Conservation (phyloP, 2,797 vertebrate species). For the Hemibagrus guttatus region DNA sequence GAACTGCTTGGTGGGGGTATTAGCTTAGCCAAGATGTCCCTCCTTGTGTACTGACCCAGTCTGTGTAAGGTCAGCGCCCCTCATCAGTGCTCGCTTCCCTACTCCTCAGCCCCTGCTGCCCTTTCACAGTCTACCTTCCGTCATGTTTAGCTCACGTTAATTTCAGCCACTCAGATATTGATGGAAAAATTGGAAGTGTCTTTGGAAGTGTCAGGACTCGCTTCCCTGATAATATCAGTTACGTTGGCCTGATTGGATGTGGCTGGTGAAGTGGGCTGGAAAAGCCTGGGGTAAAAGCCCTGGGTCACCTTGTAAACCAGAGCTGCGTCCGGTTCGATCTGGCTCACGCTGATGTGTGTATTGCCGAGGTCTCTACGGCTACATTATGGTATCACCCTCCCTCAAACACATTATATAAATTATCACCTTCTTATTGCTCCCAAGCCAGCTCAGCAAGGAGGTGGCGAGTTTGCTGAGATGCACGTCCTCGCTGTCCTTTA, state of each 20-base stretch:
- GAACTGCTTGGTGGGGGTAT: constrained; percentile 49
- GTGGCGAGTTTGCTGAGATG: constrained; percentile 46
- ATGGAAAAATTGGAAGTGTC: constrained; percentile 61
- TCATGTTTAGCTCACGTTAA: constrained; percentile 50
- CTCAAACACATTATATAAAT: constrained; percentile 60
- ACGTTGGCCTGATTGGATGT: constrained; percentile 59
- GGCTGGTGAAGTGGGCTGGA: constrained; percentile 73
- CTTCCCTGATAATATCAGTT: constrained; percentile 59
- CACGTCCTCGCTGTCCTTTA: constrained; percentile 61
- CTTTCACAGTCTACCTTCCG: constrained; percentile 43
- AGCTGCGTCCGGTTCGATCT: constrained; percentile 63
- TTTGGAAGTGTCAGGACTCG: constrained; percentile 27
- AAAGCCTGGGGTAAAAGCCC: constrained; percentile 73
- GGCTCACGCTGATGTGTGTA: constrained; percentile 33
- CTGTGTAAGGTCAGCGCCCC: constrained; percentile 70
- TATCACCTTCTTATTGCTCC: constrained; percentile 36
- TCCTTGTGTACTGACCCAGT: constrained; percentile 62
- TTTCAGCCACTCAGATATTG: constrained; percentile 61
- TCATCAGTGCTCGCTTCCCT: constrained; percentile 68
- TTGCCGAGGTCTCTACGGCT: constrained; percentile 8
- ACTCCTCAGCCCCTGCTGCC: constrained; percentile 54
- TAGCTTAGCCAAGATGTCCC: constrained; percentile 62
- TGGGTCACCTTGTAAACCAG: constrained; percentile 72
- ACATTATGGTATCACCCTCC: constrained; percentile 2
- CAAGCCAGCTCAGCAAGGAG: constrained; percentile 53